phyloP scores from a whole-genome alignment of 2,888 invertebrate species.

The Geotrupes spiniger region DNA sequence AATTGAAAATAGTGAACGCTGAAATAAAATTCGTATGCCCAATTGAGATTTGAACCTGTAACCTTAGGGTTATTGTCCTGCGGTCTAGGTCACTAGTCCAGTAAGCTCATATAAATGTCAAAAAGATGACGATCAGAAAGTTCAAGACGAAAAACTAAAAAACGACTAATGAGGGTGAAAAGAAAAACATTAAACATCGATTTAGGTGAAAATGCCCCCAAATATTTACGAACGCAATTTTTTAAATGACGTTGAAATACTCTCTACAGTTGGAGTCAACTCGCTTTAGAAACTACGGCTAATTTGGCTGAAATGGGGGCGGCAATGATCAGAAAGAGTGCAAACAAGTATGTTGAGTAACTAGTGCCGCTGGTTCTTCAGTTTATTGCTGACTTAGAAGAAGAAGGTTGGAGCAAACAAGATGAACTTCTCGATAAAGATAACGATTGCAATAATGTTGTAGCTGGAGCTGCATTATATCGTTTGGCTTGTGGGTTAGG shows the following conservation, averaged over 20 bases:
- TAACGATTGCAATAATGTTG: conserved; percentile 90
- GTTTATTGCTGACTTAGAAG: conserved; percentile 94
- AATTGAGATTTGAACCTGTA: too few relatives aligned
- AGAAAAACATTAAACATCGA: too few relatives aligned
- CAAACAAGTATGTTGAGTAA: conserved; percentile 75
- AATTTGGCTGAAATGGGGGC: conserved; percentile 91
- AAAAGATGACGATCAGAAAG: too few relatives aligned
- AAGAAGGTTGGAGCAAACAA: conserved; percentile 81
- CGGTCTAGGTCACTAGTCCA: too few relatives aligned
- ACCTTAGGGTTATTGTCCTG: too few relatives aligned
- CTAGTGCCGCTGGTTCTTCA: conserved; percentile 83
- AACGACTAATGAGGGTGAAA: too few relatives aligned
- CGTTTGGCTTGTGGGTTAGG: conserved; percentile 96
- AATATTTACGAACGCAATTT: conserved; percentile 87
- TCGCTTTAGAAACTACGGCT: conserved; percentile 81
- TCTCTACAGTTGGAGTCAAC: conserved; percentile 81
- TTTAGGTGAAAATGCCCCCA: conserved; percentile 89
- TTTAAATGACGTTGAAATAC: conserved; percentile 67
- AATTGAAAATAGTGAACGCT: too few relatives aligned
- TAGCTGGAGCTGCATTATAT: conserved; percentile 95
- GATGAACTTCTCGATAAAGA: conserved; percentile 91
- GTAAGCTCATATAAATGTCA: too few relatives aligned
- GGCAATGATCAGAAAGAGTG: conserved; percentile 93
- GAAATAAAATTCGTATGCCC: too few relatives aligned
- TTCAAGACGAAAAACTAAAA: too few relatives aligned